phyloP scores from a whole-genome alignment of 2,113 vertebrate species.

The Argyrosomus japonicus region DNA sequence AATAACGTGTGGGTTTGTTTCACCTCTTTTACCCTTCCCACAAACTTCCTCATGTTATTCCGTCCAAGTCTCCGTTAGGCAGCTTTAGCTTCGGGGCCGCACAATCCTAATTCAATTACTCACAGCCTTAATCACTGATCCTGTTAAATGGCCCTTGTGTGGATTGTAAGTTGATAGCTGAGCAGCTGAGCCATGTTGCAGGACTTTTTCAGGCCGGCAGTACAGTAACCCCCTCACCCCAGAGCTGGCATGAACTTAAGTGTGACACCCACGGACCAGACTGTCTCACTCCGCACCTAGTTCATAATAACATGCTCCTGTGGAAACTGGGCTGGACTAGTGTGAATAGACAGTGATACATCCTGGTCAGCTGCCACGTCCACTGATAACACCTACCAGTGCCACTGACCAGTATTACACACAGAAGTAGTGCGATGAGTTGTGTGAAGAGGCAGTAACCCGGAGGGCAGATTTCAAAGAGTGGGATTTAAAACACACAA shows the following conservation, averaged over 20 bases:
- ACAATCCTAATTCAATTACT: slow-evolving; percentile 63
- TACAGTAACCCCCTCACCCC: slow-evolving; percentile 32
- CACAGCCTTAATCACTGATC: slow-evolving; percentile 62
- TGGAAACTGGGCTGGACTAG: slow-evolving; percentile 48
- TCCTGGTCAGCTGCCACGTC: slow-evolving; percentile 37
- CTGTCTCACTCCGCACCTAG: slow-evolving; percentile 51
- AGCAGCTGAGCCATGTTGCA: slow-evolving; percentile 45
- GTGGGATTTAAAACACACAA: not conserved
- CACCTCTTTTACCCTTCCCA: slow-evolving; percentile 5
- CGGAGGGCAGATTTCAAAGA: slow-evolving; percentile 16
- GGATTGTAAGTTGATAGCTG: slow-evolving; percentile 32
- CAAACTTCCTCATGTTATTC: slow-evolving; percentile 25
- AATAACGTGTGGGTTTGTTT: slow-evolving; percentile 9
- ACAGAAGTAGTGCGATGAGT: slow-evolving; percentile 17
- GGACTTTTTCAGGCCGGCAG: slow-evolving; percentile 38
- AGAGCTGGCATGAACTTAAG: slow-evolving; percentile 42
- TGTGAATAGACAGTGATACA: slow-evolving; percentile 61
- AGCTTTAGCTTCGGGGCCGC: slow-evolving; percentile 27
- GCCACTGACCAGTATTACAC: slow-evolving; percentile 33
- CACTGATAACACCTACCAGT: slow-evolving; percentile 52
- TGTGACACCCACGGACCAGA: slow-evolving; percentile 71
- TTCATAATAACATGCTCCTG: slow-evolving; percentile 58
- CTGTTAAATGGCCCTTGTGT: slow-evolving; percentile 58
- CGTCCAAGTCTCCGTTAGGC: slow-evolving; percentile 24
- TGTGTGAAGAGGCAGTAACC: slow-evolving; percentile 34